Base-by-base conservation (phyloP, 2,113 vertebrate species). In the Pagrus major region DNA sequence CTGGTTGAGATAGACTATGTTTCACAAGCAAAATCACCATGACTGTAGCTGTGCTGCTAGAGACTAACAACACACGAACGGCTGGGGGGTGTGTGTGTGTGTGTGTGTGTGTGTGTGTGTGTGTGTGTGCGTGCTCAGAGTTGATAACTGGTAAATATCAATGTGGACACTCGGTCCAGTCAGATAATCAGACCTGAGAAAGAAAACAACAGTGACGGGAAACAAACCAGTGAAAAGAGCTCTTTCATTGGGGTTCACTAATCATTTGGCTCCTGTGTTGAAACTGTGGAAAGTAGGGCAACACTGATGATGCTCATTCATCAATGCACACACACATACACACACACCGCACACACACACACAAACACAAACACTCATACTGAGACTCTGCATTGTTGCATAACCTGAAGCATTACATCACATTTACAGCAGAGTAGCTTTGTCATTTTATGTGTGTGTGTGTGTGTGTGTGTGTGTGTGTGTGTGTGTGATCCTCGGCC, bases 401-500 rank as follows among this genome's bases (percentile, higher is more conserved):
- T 73, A 81, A 86, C 51, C 49, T 46, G 14, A 18, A 33, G 52
- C 58, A 78, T 74, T 74, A 51, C 69, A 70, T 78, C 74, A 72
- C 68, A 58, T 54, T 68, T 72, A 33, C 61, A 81, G 44, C 46
- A 67, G 42, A 29, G 39, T 12, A n/a, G 77, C 60, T 42, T 39
- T 27, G 56, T 42, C 63, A 63, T 14, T 61, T 11, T 31, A 6
- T 33, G 25, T 44, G 31, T 74, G 31, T 78, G 29, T 60, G 52
- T 73, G 55, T 58, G 54, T 58, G 39, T 60, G 41, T 42, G 49
- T 66, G 51, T 66, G 51, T 58, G 73, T 66, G n/a, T 80, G 49
- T 75, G 52, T 72, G 25, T 46, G 47, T 80, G 68, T 77, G 33
- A 58, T 35, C 39, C 44, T 61, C 20, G 15, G 37, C 55, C 61